These are phyloP conservation scores for Pristionchus japonicus DNA, from an alignment of 2,888 invertebrate species.

Conservation along the genomic window DNA sequence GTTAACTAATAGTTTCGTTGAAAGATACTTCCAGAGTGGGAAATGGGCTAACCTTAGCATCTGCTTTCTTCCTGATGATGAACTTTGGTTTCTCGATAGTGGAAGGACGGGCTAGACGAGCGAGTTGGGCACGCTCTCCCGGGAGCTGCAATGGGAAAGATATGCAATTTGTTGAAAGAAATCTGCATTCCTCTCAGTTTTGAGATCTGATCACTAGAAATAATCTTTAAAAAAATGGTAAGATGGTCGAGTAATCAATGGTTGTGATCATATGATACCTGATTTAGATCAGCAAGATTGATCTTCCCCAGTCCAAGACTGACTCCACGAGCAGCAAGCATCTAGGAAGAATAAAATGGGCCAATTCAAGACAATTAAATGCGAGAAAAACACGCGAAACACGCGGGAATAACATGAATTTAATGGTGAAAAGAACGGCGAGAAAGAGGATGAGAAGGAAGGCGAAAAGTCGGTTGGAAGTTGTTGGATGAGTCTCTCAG, in stretches of 20 bases:
- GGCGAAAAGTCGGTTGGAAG: neutral
- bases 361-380: neutral
- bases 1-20: neutral
- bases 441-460: neutral
- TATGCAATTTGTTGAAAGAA: neutral
- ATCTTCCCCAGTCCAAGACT: slow-evolving; percentile 74
- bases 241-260: neutral
- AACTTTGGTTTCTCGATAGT: slow-evolving; percentile 60
- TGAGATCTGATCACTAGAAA: neutral
- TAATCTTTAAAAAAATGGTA: neutral
- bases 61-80: slow-evolving; percentile 72
- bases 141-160: slow-evolving; percentile 38
- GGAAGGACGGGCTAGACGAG: slow-evolving; percentile 7
- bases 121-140: slow-evolving; percentile 43
- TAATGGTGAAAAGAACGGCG: neutral
- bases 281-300: slow-evolving; percentile 72
- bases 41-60: slow-evolving; percentile 63
- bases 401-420: neutral
- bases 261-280: slow-evolving; percentile 50
- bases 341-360: slow-evolving; percentile 45
- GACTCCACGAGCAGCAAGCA: slow-evolving; percentile 73
- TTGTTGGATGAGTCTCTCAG: slow-evolving; percentile 23
- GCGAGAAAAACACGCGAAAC: neutral
- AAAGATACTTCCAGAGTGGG: neutral
- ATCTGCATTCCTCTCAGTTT: neutral